These are phyloP conservation scores for Tamias sibiricus DNA, from an alignment of 2,113 vertebrate species.

Conservation along the genomic window DNA sequence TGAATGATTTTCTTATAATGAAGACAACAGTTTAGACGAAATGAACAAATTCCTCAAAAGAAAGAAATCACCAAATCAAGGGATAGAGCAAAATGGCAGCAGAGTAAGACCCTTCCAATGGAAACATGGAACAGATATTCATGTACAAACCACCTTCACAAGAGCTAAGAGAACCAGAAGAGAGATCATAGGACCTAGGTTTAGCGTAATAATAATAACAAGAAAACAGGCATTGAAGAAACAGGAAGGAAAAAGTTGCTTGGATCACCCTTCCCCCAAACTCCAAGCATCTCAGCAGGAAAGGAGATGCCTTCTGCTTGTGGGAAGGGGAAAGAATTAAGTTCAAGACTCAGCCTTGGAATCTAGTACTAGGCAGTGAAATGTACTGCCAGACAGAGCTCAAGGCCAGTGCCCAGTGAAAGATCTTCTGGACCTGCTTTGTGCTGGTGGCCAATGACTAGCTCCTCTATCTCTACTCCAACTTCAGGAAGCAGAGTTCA, in stretches of 20 bases:
- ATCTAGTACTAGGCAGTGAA: background rate
- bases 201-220: background rate
- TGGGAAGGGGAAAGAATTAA: background rate
- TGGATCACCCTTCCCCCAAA: background rate
- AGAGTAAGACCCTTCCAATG: background rate
- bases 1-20: background rate
- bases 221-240: background rate
- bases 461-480: background rate
- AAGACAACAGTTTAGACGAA: background rate
- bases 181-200: background rate
- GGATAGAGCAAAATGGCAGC: background rate
- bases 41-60: background rate
- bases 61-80: background rate
- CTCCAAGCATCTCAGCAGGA: background rate
- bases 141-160: background rate
- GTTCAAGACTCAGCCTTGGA: background rate
- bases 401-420: background rate
- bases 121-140: background rate
- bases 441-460: background rate
- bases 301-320: background rate
- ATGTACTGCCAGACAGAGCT: background rate
- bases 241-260: background rate
- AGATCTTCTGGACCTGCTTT: background rate
- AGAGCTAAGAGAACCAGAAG: background rate
- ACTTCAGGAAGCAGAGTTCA: background rate